Percentiles rank a stretch among this genome's conserved stretches.
Evolutionary conservation across 2,113 vertebrate species (phyloP).

Genomic region (Columbina picui): DNA sequence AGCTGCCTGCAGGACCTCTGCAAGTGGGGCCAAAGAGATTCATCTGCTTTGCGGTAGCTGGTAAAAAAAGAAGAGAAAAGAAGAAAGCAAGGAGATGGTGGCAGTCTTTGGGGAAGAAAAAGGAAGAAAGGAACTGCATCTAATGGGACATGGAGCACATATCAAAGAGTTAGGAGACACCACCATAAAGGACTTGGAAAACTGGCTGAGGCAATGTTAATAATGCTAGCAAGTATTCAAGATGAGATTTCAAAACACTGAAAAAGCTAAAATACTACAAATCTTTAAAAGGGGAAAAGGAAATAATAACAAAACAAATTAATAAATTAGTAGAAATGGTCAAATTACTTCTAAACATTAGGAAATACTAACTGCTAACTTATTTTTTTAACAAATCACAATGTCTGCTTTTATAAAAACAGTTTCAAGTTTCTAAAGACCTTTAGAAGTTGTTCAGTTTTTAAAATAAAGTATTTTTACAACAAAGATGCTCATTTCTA

Average conservation of each 20-base stretch:
- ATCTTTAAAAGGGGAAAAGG: neutral
- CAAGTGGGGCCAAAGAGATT: neutral
- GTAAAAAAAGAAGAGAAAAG: neutral
- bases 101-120: neutral
- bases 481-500: neutral
- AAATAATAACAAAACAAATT: neutral
- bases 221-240: neutral
- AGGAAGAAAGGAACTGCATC: neutral
- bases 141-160: neutral
- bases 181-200: neutral
- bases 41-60: neutral
- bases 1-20: neutral
- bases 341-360: neutral
- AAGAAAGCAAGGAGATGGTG: neutral
- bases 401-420: neutral
- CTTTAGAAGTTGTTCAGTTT: neutral
- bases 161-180: neutral
- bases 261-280: neutral
- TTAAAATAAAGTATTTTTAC: neutral
- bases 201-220: neutral
- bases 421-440: neutral
- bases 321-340: neutral
- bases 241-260: neutral
- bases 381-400: neutral
- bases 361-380: neutral